Base-by-base conservation (phyloP, 2,797 vertebrate species). In the Pipistrellus kuhlii region DNA sequence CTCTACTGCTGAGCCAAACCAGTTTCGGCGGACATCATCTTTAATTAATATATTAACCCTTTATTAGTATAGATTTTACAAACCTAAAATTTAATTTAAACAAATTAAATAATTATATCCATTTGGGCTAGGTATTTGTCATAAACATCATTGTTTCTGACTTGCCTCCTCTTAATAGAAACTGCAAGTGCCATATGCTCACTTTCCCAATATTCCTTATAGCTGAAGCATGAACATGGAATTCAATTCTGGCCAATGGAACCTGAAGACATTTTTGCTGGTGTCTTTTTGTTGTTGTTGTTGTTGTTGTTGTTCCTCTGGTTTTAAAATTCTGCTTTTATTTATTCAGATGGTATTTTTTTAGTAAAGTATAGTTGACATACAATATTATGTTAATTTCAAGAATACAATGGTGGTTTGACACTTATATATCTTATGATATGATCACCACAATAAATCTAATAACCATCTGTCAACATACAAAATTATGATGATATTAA, bases 151-250 rank as follows among this genome's bases (percentile, higher is more conserved):
- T 14, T 48, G 32, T 23, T 25, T 4, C 55, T 27, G 72, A 32
- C 71, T 25, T 20, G 27, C 11, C 38, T 59, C 51, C 44, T 71
- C 20, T 53, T 38, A n/a, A 78, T 0, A 62, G 57, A 41, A 6
- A 30, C 12, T 18, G 2, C 14, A 41, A 30, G 10, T 15, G 35
- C 17, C 51, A 27, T 25, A 1, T 8, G 23, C 5, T n/a, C 2
- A 8, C 18, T 83, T 93, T 94, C 82, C 73, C 77, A 91, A 48
- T 6, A 66, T 55, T 51, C 68, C n/a, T 59, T 72, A 53, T 23
- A 48, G 15, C 41, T 73, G 32, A 64, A 57, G 4, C 12, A 64
- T 25, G 88, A 82, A 57, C 10, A 32, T 1, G 23, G 75, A 82
- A 72, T 11, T 12, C 32, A 68, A 1, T 11, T 44, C 25, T 9